phyloP scores from a whole-genome alignment of 2,888 invertebrate genomes.

The Leptarthrus brevirostris region DNA sequence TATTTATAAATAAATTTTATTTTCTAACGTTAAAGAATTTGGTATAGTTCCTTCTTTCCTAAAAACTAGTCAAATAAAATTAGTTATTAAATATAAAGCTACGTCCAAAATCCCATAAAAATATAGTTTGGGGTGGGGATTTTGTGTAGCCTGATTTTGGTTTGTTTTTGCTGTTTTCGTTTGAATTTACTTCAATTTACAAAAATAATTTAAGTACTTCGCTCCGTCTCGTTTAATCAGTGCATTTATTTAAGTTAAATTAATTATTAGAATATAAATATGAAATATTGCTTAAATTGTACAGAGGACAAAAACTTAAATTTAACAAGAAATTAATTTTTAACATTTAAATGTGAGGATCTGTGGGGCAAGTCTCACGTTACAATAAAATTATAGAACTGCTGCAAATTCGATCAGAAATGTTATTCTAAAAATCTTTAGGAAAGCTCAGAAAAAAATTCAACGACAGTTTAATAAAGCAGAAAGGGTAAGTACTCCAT shows the following conservation, averaged over 20 bases:
- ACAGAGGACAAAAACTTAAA: slow-evolving; percentile 13
- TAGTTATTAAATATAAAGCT: slow-evolving; percentile 14
- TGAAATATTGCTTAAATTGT: slow-evolving; percentile 15
- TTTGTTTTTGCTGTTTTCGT: slow-evolving; percentile 35
- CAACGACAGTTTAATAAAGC: too few relatives aligned
- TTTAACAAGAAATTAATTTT: slow-evolving; percentile 21
- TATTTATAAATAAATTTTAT: slow-evolving; percentile 53
- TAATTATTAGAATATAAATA: slow-evolving; percentile 2
- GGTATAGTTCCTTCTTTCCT: slow-evolving; percentile 44
- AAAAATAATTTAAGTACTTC: slow-evolving; percentile 18
- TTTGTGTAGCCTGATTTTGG: slow-evolving; percentile 11
- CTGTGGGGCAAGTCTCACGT: too few relatives aligned
- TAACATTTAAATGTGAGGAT: slow-evolving; percentile 12
- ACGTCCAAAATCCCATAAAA: neutral
- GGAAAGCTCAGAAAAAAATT: too few relatives aligned
- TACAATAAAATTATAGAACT: too few relatives aligned
- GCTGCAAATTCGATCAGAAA: too few relatives aligned
- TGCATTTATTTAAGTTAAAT: neutral
- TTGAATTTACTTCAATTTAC: too few relatives aligned
- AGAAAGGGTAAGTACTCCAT: too few relatives aligned
- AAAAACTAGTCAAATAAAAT: slow-evolving; percentile 18
- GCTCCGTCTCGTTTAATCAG: slow-evolving; percentile 22
- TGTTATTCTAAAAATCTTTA: too few relatives aligned
- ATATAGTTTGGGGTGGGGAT: neutral
- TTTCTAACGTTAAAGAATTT: slow-evolving; percentile 50